A percentile compares a stretch with the other conserved stretches of the same genome.
Evolutionary conservation across 2,888 invertebrate genomes (phyloP).

Genomic region (Oscheius sp.): DNA sequence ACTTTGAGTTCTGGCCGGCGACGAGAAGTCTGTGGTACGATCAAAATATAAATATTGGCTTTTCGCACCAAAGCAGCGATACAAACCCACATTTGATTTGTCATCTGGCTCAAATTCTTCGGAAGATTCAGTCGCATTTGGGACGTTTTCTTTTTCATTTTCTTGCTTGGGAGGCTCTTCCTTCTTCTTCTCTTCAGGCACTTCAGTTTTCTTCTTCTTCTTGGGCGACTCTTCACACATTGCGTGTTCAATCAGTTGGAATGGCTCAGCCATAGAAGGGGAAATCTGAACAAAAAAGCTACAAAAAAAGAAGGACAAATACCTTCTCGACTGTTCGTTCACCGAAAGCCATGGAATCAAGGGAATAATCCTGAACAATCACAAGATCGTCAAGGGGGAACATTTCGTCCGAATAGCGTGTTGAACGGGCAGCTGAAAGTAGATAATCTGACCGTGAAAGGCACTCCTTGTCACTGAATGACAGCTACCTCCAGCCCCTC

Average conservation of each 20-base stretch:
- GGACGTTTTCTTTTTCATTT: too few relatives aligned
- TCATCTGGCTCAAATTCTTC: too few relatives aligned
- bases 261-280: neutral
- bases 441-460: neutral
- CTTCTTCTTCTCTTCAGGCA: neutral
- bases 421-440: conserved; percentile 12
- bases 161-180: neutral
- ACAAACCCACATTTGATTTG: too few relatives aligned
- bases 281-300: neutral
- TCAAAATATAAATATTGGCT: too few relatives aligned
- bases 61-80: too few relatives aligned
- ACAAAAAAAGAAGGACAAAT: neutral
- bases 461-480: neutral
- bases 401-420: conserved; percentile 12
- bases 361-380: neutral
- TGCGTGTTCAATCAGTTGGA: neutral
- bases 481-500: neutral
- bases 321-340: conserved; percentile 8
- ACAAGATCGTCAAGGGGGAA: conserved; percentile 19
- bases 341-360: conserved; percentile 15
- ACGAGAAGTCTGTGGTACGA: too few relatives aligned
- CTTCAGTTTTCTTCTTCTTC: neutral
- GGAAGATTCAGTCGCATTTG: too few relatives aligned
- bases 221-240: neutral
- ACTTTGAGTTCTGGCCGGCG: too few relatives aligned